These are phyloP conservation scores for Drosophila truncata DNA, from an alignment of 1,140 invertebrate species.

Conservation along the genomic window DNA sequence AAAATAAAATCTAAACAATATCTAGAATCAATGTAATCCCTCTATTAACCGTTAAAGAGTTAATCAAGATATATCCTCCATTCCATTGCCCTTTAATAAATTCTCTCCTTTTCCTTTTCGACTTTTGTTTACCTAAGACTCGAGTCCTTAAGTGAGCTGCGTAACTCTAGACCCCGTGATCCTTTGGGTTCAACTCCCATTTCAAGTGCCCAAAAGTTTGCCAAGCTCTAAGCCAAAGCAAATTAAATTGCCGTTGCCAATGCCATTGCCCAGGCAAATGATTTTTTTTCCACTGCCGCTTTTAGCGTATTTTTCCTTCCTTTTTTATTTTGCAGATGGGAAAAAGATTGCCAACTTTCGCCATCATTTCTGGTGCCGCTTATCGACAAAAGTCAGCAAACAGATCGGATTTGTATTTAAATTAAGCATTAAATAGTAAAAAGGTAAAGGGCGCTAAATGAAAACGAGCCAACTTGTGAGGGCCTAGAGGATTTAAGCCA, in stretches of 20 bases:
- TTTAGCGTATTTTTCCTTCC: neutral
- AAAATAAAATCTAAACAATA: neutral
- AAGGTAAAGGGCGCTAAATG: slow-evolving; percentile 55
- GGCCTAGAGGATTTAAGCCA: slow-evolving; percentile 50
- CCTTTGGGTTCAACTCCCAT: slow-evolving; percentile 26
- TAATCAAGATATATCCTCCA: neutral
- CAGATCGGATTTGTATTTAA: slow-evolving; percentile 80
- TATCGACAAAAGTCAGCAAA: slow-evolving; percentile 76
- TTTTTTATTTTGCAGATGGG: neutral
- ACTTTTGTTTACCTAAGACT: slow-evolving; percentile 22
- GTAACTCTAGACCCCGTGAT: slow-evolving; percentile 19
- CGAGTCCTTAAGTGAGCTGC: slow-evolving; percentile 13
- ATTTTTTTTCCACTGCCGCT: slow-evolving; percentile 19
- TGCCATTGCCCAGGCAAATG: slow-evolving; percentile 44
- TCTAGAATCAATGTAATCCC: no score
- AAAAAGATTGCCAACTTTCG: slow-evolving; percentile 61
- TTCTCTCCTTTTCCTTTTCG: neutral
- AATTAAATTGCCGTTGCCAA: slow-evolving; percentile 71
- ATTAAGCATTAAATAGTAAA: slow-evolving; percentile 72
- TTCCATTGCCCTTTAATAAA: neutral
- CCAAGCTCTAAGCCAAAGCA: slow-evolving; percentile 48
- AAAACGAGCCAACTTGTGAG: slow-evolving; percentile 54
- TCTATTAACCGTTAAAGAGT: neutral
- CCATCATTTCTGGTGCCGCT: slow-evolving; percentile 62
- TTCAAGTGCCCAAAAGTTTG: slow-evolving; percentile 58